Conservation (phyloP, 2,113 vertebrate genomes). For the Daubentonia madagascariensis region DNA sequence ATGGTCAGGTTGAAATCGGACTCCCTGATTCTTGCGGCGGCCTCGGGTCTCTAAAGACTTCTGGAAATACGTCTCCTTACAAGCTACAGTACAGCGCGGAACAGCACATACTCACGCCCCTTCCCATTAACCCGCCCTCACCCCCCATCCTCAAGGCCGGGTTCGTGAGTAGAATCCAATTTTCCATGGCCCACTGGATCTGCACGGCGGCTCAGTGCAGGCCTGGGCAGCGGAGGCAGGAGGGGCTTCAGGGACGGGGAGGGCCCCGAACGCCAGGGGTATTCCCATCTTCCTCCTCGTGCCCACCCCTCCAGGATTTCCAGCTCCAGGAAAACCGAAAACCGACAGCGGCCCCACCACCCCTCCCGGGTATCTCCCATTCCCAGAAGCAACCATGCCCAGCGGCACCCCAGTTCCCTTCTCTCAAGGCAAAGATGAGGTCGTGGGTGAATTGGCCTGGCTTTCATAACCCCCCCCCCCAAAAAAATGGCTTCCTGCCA, state of each 20-base stretch:
- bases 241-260: background rate
- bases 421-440: constrained; percentile 48
- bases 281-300: background rate
- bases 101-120: constrained; percentile 1
- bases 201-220: background rate
- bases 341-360: background rate
- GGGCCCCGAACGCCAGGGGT: background rate
- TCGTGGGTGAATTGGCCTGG: background rate
- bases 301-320: background rate
- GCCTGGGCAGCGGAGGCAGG: background rate
- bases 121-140: constrained; percentile 8
- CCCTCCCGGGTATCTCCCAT: constrained; percentile 48
- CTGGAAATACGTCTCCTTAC: background rate
- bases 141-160: constrained; percentile 31
- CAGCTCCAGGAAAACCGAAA: constrained; percentile 49
- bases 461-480: background rate
- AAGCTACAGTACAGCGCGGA: background rate
- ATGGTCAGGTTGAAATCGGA: background rate
- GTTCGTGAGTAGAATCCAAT: constrained; percentile 75
- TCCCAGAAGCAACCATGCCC: constrained; percentile 63
- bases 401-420: constrained; percentile 64
- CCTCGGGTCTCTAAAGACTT: background rate
- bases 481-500: constrained; percentile 80
- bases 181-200: constrained; percentile 63
- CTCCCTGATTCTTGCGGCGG: background rate